Evolutionary conservation across 2,797 vertebrate species (phyloP), one percentile per base, ranked within the genome.

Genomic region (Acanthurus tractus): DNA sequence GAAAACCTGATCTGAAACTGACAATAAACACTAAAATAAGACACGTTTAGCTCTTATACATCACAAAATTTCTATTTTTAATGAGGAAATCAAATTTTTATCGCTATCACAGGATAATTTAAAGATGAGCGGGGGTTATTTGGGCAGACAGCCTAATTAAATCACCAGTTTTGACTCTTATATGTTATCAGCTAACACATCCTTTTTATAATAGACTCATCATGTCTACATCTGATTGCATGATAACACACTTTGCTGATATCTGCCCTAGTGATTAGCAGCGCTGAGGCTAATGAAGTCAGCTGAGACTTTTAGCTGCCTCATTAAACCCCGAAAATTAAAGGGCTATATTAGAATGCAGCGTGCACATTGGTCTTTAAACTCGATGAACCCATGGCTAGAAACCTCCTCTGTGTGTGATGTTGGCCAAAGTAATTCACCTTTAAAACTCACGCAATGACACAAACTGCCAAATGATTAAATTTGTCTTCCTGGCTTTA

Each of bases 171-270:
- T 22, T 45, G 10, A 73, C 59, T 23, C 3, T 34, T 42, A 3
- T 34, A 23, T 56, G 40, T 64, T 13, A 53, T 74, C 36, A 68
- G 20, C n/a, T 17, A 13, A 54, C 7, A 20, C 4, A 10, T 34
- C 3, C 48, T 34, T 34, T 61, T 67, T 54, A 22, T 58, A 40
- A 38, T 8, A 0, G 25, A 50, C n/a, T 66, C n/a, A 36, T 45
- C 9, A 50, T 63, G 10, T 59, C 42, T 12, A 20, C 56, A 45
- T 66, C 52, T 79, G 62, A 70, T 68, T 45, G 44, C 18, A 70
- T 10, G 23, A 74, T 45, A 68, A 63, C 42, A 23, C 18, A 18
- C 34, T 64, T 53, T 8, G 50, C 45, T 46, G 62, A n/a, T 46
- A 17, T 71, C 15, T 50, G 55, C n/a, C 25, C 25, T 40, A 44